Conservation (phyloP, 2,113 vertebrate species). For the Cygnus buccinator region DNA sequence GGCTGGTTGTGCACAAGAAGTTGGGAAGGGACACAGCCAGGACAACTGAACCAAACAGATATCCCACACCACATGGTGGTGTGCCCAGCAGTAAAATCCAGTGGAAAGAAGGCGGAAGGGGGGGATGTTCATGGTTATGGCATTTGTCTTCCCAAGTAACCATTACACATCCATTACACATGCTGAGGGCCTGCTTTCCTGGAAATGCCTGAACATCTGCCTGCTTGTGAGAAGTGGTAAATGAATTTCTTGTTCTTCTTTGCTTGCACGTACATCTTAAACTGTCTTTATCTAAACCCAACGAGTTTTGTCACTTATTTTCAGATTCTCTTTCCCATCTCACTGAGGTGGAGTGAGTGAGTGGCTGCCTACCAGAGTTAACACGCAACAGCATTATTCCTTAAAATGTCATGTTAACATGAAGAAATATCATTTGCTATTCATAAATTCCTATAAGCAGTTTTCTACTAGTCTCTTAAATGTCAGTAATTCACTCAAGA, state of each 20-base stretch:
- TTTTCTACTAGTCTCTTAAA: neutral
- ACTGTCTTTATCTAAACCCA: neutral
- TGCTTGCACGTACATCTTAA: neutral
- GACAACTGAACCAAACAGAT: neutral
- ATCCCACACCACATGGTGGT: neutral
- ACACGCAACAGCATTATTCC: neutral
- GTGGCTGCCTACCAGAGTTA: neutral
- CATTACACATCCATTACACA: neutral
- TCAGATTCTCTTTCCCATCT: neutral
- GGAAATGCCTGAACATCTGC: neutral
- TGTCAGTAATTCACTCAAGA: neutral
- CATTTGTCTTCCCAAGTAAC: neutral
- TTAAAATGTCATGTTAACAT: neutral
- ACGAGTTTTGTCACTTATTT: neutral
- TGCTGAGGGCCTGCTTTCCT: neutral
- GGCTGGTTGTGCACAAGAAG: neutral
- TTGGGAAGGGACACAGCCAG: neutral
- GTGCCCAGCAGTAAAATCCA: neutral
- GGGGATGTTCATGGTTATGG: neutral
- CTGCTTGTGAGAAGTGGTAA: neutral
- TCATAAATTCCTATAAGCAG: neutral
- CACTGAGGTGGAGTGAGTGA: neutral
- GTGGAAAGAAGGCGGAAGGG: neutral
- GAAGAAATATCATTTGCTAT: neutral
- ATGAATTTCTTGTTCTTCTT: neutral